These are phyloP conservation scores for Gymnopithys bicolor DNA, from an alignment of 2,797 vertebrate species.

Conservation along the genomic window DNA sequence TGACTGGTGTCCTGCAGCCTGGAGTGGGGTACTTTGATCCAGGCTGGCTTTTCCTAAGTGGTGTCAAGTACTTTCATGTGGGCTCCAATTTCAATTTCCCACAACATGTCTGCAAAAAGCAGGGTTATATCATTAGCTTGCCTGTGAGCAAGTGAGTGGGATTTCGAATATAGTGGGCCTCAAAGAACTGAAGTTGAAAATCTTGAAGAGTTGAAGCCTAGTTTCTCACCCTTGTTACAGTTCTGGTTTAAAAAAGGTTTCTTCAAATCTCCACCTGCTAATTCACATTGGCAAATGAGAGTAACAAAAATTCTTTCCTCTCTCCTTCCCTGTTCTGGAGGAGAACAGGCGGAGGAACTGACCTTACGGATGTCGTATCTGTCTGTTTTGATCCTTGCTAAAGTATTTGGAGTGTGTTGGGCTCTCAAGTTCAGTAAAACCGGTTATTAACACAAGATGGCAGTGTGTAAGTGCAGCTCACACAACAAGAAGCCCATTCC, in stretches of 20 bases:
- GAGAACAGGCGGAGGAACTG: neutral
- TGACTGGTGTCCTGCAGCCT: fast-evolving
- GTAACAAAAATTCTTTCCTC: neutral
- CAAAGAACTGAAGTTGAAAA: neutral
- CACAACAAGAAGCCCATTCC: neutral
- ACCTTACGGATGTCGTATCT: neutral
- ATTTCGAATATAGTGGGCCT: neutral
- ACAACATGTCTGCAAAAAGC: neutral
- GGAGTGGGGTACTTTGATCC: fast-evolving
- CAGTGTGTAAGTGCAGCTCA: slow-evolving; percentile 60
- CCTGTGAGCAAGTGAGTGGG: neutral
- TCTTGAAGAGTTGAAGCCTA: neutral
- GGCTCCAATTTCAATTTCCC: neutral
- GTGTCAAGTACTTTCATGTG: fast-evolving
- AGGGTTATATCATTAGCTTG: neutral
- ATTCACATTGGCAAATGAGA: neutral
- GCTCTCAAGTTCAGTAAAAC: neutral
- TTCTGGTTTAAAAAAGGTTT: neutral
- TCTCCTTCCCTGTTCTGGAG: neutral
- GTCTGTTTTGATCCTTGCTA: neutral
- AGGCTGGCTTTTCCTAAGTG: neutral
- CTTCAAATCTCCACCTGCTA: neutral
- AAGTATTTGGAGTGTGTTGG: neutral
- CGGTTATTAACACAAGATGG: slow-evolving; percentile 68
- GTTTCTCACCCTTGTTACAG: neutral